phyloP scores from a whole-genome alignment of 1,140 invertebrate genomes.

The Riptortus pedestris region DNA sequence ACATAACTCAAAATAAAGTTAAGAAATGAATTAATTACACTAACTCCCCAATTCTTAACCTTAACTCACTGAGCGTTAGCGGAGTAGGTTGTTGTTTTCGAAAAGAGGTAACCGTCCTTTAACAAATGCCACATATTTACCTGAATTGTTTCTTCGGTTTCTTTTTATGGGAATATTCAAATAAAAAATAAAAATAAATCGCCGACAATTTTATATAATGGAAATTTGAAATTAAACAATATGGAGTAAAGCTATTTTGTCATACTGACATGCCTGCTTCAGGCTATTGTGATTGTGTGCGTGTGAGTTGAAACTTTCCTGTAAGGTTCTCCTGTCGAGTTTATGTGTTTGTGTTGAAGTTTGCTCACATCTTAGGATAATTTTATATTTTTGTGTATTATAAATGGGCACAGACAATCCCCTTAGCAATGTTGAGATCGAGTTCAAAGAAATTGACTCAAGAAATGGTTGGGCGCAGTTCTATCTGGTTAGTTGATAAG shows the following conservation, averaged over 20 bases:
- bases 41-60: constrained; percentile 3
- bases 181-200: too few relatives aligned
- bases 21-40: too few relatives aligned
- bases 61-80: background rate
- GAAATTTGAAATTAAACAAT: too few relatives aligned
- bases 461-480: constrained; percentile 25
- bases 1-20: too few relatives aligned
- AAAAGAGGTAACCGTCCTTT: background rate
- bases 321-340: constrained; percentile 3
- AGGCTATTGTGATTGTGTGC: background rate
- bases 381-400: constrained; percentile 9
- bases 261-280: constrained; percentile 6
- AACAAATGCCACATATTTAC: background rate
- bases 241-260: too few relatives aligned
- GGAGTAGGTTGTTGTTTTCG: constrained; percentile 11
- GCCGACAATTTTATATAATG: too few relatives aligned
- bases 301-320: background rate
- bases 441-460: constrained; percentile 29
- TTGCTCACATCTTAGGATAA: background rate
- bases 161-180: too few relatives aligned
- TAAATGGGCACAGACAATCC: constrained; percentile 25
- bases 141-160: too few relatives aligned
- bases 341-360: constrained; percentile 9
- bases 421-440: constrained; percentile 23
- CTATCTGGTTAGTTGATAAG: constrained; percentile 24